Base-by-base conservation (phyloP, 2,113 vertebrate species). In the Catagonus wagneri region DNA sequence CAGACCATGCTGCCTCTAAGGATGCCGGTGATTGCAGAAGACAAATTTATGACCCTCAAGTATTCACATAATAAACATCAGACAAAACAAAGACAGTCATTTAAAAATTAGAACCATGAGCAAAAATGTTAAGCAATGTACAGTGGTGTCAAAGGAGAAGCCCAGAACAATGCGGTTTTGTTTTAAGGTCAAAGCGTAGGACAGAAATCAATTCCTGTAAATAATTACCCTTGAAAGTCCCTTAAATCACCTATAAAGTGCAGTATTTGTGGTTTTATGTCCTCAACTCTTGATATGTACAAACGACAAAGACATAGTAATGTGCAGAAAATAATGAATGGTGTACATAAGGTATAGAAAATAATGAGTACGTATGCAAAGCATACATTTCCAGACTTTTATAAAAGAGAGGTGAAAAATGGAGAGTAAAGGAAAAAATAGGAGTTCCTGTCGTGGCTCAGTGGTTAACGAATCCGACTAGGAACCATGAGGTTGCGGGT, bases 101-200 rank as follows among this genome's bases (percentile, higher is more conserved):
- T 87, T 95, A 71, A 95, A 92, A 92, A 96, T 94, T 87, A 84
- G 34, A 87, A 39, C 6, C 50, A 27, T 14, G 1, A 76, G 36
- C 75, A 83, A 93, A 88, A 78, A 34, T 16, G 19, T 72, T 68
- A 29, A 90, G 54, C 15, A 54, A 50, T 52, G 19, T 12, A 75
- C 65, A 75, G 34, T 54, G 29, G 12, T 69, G 96, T 68, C 78
- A n/a, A 50, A 52, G 36, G 16, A 85, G 71, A 56, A 88, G 9
- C 19, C 52, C 32, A 79, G 39, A 16, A 94, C 27, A 44, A 23
- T 32, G 29, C 16, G 11, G 6, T 74, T 95, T 80, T 91, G 83
- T 76, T 91, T 66, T 74, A 52, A 89, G 78, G n/a, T 79, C 54
- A 72, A 76, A 76, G 34, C 20, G 19, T 65, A 78, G 63, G 34